Evolutionary conservation across 35 echinoderm and acorn worm genomes (phyloP).

Genomic region (Stichopus chloronotus): DNA sequence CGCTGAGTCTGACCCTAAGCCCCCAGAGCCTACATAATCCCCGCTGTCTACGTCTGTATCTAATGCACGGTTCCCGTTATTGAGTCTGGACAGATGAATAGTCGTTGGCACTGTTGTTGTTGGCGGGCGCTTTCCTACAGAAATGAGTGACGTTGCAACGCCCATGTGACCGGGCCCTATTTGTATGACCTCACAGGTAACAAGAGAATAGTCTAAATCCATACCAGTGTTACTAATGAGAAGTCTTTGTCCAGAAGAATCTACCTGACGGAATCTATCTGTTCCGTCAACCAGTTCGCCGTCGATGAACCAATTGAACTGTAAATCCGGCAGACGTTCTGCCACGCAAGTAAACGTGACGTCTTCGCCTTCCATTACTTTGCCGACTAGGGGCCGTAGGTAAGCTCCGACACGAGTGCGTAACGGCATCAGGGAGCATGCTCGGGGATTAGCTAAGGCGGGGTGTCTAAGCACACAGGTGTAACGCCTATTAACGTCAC

Average conservation of each 20-base stretch:
- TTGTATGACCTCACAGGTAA: slow-evolving; percentile 63
- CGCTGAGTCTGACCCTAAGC: not conserved
- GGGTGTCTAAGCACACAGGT: slow-evolving; percentile 72
- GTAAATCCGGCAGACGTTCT: slow-evolving; percentile 63
- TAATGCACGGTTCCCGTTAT: not conserved
- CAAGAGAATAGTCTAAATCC: slow-evolving; percentile 52
- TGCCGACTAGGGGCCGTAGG: slow-evolving; percentile 56
- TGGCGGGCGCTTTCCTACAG: slow-evolving; percentile 10
- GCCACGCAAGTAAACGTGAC: slow-evolving; percentile 64
- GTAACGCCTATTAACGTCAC: slow-evolving; percentile 63
- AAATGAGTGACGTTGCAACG: slow-evolving; percentile 48
- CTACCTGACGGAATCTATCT: not conserved
- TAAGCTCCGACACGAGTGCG: slow-evolving; percentile 62
- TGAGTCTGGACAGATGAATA: not conserved
- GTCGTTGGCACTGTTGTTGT: not conserved
- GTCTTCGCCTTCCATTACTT: slow-evolving; percentile 39
- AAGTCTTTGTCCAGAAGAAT: slow-evolving; percentile 43
- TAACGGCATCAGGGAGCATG: slow-evolving; percentile 77
- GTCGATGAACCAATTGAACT: slow-evolving; percentile 74
- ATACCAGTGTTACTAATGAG: slow-evolving; percentile 27
- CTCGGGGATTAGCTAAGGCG: slow-evolving; percentile 60
- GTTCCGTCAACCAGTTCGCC: slow-evolving; percentile 55
- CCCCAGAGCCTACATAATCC: not conserved
- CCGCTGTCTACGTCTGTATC: not conserved
- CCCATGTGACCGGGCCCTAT: slow-evolving; percentile 58